Evolutionary conservation across 2,113 vertebrate genomes (phyloP).

Genomic region (Verasper variegatus): DNA sequence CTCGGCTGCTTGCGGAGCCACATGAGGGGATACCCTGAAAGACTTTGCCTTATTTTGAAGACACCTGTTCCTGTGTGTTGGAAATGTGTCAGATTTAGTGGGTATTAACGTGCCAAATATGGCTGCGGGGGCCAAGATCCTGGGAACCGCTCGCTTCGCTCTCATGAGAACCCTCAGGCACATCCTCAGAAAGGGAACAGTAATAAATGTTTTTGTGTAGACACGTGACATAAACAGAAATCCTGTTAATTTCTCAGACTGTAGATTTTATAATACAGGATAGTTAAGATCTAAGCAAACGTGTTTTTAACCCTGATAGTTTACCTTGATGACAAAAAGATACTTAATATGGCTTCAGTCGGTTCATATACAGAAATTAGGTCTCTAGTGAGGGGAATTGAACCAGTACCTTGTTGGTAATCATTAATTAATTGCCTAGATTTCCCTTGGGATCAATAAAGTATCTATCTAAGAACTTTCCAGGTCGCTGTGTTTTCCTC

Average conservation of each 20-base stretch:
- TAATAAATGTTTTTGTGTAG: not conserved
- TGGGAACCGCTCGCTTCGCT: conserved; percentile 63
- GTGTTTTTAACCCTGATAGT: not conserved
- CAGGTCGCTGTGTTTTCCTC: conserved; percentile 8
- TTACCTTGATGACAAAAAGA: conserved; percentile 7
- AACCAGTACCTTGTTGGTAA: not conserved
- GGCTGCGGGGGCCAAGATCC: conserved; percentile 58
- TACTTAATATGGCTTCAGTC: not conserved
- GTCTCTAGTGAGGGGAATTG: not conserved
- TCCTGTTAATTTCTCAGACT: not conserved
- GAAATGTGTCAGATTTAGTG: conserved; percentile 64
- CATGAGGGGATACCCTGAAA: conserved; percentile 50
- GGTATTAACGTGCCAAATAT: conserved; percentile 68
- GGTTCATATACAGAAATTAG: conserved; percentile 1
- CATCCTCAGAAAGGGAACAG: conserved; percentile 6
- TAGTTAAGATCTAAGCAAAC: not conserved
- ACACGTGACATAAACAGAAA: not conserved
- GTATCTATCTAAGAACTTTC: not conserved
- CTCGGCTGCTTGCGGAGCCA: conserved; percentile 47
- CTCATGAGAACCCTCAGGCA: conserved; percentile 49
- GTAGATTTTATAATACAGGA: conserved; percentile 13
- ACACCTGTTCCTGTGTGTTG: conserved; percentile 73
- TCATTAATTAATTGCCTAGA: not conserved
- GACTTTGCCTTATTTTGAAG: conserved; percentile 58
- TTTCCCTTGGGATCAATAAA: not conserved